Percentiles rank a stretch among this genome's conserved stretches.
These are phyloP conservation scores for Zaprionus ornatus DNA, from an alignment of 1,140 invertebrate genomes.

Conservation along the genomic window DNA sequence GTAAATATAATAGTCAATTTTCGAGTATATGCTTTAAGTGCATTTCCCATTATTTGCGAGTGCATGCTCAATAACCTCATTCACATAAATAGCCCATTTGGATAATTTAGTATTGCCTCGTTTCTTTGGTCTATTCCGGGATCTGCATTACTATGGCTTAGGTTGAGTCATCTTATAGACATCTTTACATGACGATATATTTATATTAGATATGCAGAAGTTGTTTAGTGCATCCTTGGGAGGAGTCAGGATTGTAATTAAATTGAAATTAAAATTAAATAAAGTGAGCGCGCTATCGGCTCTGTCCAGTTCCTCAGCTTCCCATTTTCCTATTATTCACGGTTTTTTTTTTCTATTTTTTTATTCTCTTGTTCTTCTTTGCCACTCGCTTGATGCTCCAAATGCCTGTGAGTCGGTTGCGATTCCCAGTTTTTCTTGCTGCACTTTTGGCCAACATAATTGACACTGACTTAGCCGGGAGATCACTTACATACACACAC, in stretches of 20 bases:
- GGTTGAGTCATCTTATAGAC: neutral
- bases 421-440: constrained; percentile 7
- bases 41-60: neutral
- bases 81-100: neutral
- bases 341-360: neutral
- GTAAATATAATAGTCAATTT: too few relatives aligned
- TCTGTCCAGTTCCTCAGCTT: too few relatives aligned
- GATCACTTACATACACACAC: constrained; percentile 5
- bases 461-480: constrained; percentile 33
- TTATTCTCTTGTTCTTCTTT: too few relatives aligned
- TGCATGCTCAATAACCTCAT: neutral
- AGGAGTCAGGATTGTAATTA: neutral
- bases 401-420: neutral
- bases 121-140: neutral
- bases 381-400: neutral
- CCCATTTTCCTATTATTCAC: neutral
- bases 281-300: too few relatives aligned
- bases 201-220: neutral
- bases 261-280: neutral
- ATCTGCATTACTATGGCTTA: neutral
- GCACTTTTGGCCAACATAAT: constrained; percentile 43
- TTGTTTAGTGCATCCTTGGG: neutral
- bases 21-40: too few relatives aligned
- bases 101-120: neutral
- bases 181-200: neutral